Conservation (phyloP, 1,140 invertebrate species). For the Papilio xuthus region DNA sequence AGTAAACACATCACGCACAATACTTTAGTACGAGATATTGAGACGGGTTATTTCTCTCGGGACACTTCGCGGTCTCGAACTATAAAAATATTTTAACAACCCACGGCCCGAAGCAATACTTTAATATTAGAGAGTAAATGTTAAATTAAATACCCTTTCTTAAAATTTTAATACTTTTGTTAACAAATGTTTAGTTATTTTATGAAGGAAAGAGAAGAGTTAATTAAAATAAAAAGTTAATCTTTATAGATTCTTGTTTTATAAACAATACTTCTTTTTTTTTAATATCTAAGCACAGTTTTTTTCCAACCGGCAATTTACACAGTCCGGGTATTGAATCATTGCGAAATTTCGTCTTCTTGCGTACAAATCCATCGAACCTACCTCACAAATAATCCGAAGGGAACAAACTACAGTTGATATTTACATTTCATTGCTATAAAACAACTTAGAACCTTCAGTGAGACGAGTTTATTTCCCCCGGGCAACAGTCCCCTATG, state of each 20-base stretch:
- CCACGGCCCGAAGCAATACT: not conserved
- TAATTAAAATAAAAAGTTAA: too few relatives aligned
- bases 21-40: not conserved
- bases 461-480: constrained; percentile 27
- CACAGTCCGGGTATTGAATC: not conserved
- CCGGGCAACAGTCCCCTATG: constrained; percentile 3
- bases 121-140: too few relatives aligned
- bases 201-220: too few relatives aligned
- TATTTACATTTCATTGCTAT: constrained; percentile 30
- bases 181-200: too few relatives aligned
- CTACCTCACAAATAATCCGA: not conserved
- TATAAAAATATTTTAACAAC: constrained; percentile 3
- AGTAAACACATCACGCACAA: not conserved
- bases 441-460: constrained; percentile 5
- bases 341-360: not conserved
- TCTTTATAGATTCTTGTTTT: too few relatives aligned
- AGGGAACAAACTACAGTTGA: constrained; percentile 6
- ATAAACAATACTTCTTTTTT: too few relatives aligned
- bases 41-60: constrained; percentile 3
- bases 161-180: too few relatives aligned
- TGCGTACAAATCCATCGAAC: not conserved
- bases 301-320: too few relatives aligned
- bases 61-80: not conserved
- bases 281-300: too few relatives aligned
- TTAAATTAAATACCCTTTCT: too few relatives aligned